Conservation (phyloP, 2,888 invertebrate species). For the Amphipyra tragopoginis region DNA sequence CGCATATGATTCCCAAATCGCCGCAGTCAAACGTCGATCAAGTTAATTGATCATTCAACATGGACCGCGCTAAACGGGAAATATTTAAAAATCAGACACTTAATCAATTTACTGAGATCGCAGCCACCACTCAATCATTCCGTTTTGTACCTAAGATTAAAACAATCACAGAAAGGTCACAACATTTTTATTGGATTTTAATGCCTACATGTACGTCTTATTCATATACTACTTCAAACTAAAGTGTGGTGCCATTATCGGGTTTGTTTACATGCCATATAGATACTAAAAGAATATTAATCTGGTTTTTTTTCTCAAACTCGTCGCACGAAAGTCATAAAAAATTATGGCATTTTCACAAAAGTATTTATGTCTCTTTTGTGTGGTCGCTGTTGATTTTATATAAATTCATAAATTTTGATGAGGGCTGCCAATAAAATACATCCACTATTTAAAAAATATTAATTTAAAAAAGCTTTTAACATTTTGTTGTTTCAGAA, state of each 20-base stretch:
- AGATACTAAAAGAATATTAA: not conserved
- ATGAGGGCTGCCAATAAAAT: conserved; percentile 31
- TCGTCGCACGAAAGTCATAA: not conserved
- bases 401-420: conserved; percentile 45
- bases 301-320: not conserved
- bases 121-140: conserved; percentile 80
- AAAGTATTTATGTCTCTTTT: conserved; percentile 29
- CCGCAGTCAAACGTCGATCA: conserved; percentile 80
- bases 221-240: not conserved
- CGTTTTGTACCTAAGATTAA: conserved; percentile 52
- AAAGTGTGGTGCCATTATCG: not conserved
- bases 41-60: conserved; percentile 84
- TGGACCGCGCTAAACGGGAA: conserved; percentile 73
- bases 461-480: too few relatives aligned
- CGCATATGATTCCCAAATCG: conserved; percentile 67
- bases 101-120: conserved; percentile 86
- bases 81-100: conserved; percentile 82
- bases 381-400: conserved; percentile 34
- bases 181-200: not conserved
- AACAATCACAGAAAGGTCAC: conserved; percentile 29
- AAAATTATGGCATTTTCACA: conserved; percentile 12
- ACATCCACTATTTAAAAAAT: not conserved
- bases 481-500: too few relatives aligned
- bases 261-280: not conserved
- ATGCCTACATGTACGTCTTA: conserved; percentile 26